Percentiles rank a stretch among this genome's conserved stretches.
Evolutionary conservation across 2,888 invertebrate species (phyloP).

Genomic region (Fragum whitleyi): DNA sequence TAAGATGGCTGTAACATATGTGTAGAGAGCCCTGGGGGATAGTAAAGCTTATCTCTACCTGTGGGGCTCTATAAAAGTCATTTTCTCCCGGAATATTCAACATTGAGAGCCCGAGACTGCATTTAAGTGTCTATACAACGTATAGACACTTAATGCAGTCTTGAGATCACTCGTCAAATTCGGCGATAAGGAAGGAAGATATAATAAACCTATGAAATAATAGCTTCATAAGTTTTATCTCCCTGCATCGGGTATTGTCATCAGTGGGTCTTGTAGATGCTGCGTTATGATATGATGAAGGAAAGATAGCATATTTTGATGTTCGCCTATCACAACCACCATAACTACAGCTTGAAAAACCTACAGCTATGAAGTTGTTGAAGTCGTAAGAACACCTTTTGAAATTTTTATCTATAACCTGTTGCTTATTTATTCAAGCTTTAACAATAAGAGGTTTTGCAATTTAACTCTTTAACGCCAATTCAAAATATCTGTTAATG

Average conservation of each 20-base stretch:
- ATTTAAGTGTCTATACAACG: too few species aligned
- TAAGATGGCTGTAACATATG: not conserved
- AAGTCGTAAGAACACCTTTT: too few species aligned
- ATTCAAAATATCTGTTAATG: too few species aligned
- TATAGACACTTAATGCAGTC: too few species aligned
- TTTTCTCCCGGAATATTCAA: not conserved
- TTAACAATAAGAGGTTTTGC: too few species aligned
- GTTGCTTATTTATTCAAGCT: too few species aligned
- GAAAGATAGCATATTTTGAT: not conserved
- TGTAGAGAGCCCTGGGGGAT: slow-evolving; percentile 5
- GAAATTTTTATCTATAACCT: too few species aligned
- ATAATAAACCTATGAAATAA: slow-evolving; percentile 23
- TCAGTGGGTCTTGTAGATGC: slow-evolving; percentile 12
- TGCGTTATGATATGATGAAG: not conserved
- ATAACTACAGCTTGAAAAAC: too few species aligned
- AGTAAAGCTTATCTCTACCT: slow-evolving; percentile 3
- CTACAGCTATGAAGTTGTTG: too few species aligned
- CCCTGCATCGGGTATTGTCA: slow-evolving; percentile 6
- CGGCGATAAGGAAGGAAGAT: not conserved
- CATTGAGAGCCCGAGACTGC: too few species aligned
- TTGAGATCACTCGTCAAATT: not conserved
- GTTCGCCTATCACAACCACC: too few species aligned
- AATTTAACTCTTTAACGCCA: too few species aligned
- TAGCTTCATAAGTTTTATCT: slow-evolving; percentile 17
- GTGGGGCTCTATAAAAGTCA: slow-evolving; percentile 5